phyloP scores from a whole-genome alignment of 1,140 invertebrate genomes.

The Pteromalus puparum region DNA sequence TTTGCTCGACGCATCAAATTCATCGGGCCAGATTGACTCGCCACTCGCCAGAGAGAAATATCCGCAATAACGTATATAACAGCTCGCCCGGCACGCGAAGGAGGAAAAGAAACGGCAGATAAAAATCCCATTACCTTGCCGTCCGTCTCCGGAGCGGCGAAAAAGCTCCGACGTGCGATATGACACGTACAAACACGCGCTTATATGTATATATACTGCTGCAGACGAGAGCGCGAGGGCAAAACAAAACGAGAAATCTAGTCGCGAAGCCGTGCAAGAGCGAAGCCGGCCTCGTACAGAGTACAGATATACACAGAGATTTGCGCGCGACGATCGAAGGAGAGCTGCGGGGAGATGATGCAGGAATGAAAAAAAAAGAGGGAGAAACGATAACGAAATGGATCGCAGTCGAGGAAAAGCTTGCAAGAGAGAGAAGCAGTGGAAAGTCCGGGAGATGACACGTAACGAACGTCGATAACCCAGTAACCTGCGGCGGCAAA shows the following conservation, averaged over 20 bases:
- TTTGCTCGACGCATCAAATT: background rate
- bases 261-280: background rate
- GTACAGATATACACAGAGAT: background rate
- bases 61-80: background rate
- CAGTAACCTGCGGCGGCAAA: constrained; percentile 58
- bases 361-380: background rate
- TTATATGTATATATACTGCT: background rate
- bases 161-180: background rate
- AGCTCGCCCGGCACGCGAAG: background rate
- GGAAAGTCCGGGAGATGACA: constrained; percentile 30
- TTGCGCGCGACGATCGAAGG: background rate
- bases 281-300: background rate
- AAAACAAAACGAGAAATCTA: constrained; percentile 30
- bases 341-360: background rate
- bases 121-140: constrained; percentile 48
- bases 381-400: constrained; percentile 34
- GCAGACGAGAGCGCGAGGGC: background rate
- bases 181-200: background rate
- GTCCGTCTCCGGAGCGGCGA: constrained; percentile 2
- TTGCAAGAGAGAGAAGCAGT: background rate
- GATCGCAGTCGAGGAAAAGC: constrained; percentile 32
- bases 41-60: background rate
- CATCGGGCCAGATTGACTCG: background rate
- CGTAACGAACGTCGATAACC: constrained; percentile 63
- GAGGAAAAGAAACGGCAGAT: constrained; percentile 27